phyloP scores from a whole-genome alignment of 1,140 invertebrate genomes.

The Neelides sp. region DNA sequence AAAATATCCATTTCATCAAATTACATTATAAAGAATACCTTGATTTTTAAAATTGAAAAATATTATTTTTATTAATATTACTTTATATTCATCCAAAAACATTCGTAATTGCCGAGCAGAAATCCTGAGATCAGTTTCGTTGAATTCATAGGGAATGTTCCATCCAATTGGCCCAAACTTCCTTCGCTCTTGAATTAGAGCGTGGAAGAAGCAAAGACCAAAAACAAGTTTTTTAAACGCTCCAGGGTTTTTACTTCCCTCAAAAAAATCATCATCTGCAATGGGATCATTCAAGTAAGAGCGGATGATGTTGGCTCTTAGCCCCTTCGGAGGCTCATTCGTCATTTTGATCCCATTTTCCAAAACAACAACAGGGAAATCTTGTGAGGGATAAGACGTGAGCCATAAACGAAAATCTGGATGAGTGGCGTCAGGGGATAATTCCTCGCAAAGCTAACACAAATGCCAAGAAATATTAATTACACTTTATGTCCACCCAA shows the following conservation, averaged over 20 bases:
- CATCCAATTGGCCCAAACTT: constrained; percentile 88
- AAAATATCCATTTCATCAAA: background rate
- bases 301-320: constrained; percentile 50
- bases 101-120: constrained; percentile 57
- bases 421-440: constrained; percentile 63
- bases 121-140: constrained; percentile 84
- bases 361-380: constrained; percentile 79
- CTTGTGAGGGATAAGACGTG: constrained; percentile 75
- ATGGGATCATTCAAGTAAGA: constrained; percentile 81
- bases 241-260: constrained; percentile 58
- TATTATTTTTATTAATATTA: constrained; percentile 33
- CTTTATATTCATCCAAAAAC: constrained; percentile 72
- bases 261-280: constrained; percentile 73
- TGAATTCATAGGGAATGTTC: constrained; percentile 93
- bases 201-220: constrained; percentile 89
- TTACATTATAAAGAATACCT: background rate
- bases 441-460: constrained; percentile 63
- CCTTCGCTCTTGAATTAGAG: constrained; percentile 72
- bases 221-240: constrained; percentile 78
- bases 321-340: constrained; percentile 78
- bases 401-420: constrained; percentile 84
- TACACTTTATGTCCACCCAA: too few relatives aligned
- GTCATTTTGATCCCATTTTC: constrained; percentile 95
- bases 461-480: too few relatives aligned
- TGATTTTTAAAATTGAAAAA: background rate